Percentiles rank a stretch among this genome's conserved stretches.
Conservation (phyloP, 1,140 invertebrate genomes). For the Phymastichus coffea region DNA sequence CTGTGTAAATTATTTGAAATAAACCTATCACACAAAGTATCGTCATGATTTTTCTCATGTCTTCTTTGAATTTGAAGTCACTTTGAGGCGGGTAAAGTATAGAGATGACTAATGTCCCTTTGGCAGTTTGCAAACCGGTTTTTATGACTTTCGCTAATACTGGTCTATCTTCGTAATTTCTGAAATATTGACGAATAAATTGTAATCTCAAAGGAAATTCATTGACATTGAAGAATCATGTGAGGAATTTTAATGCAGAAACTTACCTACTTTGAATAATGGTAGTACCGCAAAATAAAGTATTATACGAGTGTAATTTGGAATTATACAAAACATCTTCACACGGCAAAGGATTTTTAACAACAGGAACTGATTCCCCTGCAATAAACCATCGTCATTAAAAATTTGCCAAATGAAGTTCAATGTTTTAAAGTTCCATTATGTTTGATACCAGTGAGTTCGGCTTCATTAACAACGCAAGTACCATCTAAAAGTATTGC, state of each 20-base stretch:
- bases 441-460: conserved; percentile 79
- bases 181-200: conserved; percentile 50
- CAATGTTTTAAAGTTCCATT: no score
- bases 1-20: conserved; percentile 80
- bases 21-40: conserved; percentile 75
- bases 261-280: conserved; percentile 53
- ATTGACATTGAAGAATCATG: conserved; percentile 1
- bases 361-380: conserved; percentile 52
- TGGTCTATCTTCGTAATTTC: conserved; percentile 68
- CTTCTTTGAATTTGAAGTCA: conserved; percentile 91
- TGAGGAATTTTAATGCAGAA: no score
- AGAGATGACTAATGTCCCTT: conserved; percentile 87
- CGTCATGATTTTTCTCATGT: conserved; percentile 88
- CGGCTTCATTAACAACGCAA: conserved; percentile 94
- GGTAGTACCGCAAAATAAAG: conserved; percentile 49
- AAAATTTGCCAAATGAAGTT: no score
- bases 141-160: conserved; percentile 70
- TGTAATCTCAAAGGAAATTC: neutral
- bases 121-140: conserved; percentile 85
- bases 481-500: conserved; percentile 84
- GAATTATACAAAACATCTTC: conserved; percentile 42
- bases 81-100: conserved; percentile 93
- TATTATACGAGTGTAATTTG: conserved; percentile 50
- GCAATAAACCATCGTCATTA: neutral
- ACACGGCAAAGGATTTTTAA: conserved; percentile 49